Percentiles rank a stretch among this genome's conserved stretches.
phyloP scores from a whole-genome alignment of 2,797 vertebrate genomes.

The Onychomys leucogaster region DNA sequence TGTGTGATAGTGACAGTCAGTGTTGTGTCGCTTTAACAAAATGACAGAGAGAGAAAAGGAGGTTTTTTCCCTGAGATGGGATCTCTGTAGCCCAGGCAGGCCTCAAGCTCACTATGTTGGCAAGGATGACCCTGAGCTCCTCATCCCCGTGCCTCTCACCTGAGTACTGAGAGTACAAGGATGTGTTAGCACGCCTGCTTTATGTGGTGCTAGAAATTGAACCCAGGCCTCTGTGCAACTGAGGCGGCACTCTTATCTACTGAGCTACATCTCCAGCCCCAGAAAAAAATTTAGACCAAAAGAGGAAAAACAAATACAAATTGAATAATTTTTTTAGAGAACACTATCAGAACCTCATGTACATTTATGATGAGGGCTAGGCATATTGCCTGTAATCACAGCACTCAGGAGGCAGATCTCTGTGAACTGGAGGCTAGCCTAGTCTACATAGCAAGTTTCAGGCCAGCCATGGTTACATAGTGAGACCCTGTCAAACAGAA shows the following conservation, averaged over 20 bases:
- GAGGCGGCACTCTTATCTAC: background rate
- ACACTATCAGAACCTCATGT: background rate
- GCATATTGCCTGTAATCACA: background rate
- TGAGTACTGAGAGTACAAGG: background rate
- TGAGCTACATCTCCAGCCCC: background rate
- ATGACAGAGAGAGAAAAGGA: background rate
- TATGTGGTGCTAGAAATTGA: background rate
- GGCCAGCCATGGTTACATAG: background rate
- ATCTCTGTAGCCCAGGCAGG: background rate
- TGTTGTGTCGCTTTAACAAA: background rate
- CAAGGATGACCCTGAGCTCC: background rate
- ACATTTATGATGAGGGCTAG: background rate
- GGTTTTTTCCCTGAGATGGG: background rate
- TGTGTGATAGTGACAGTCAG: background rate
- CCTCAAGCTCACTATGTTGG: background rate
- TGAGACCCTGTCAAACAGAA: background rate
- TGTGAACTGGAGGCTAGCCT: background rate
- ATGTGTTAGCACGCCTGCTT: background rate
- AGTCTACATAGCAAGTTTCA: background rate
- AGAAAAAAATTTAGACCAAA: background rate
- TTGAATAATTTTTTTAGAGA: background rate
- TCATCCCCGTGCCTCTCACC: background rate
- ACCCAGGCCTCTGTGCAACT: background rate
- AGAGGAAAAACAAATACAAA: background rate
- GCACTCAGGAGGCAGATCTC: too few relatives aligned